phyloP scores from a whole-genome alignment of 2,113 vertebrate genomes.

The Crotalus helleri region DNA sequence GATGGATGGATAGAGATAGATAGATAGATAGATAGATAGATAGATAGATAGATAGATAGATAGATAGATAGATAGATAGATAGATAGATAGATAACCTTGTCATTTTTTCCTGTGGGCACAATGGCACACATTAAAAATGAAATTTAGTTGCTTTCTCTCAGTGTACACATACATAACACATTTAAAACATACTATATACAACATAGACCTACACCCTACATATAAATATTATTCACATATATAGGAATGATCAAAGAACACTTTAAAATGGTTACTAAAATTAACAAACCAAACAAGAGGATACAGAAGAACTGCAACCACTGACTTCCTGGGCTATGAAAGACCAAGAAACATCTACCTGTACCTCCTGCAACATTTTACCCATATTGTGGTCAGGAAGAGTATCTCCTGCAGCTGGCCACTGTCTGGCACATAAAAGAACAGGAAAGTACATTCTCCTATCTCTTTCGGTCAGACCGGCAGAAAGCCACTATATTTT shows the following conservation, averaged over 20 bases:
- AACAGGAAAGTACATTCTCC: background rate
- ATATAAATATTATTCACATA: background rate
- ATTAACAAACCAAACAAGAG: background rate
- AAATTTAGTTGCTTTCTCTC: too few relatives aligned
- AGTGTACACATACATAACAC: too few relatives aligned
- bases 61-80: too few relatives aligned
- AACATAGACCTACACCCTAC: too few relatives aligned
- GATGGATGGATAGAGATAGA: too few relatives aligned
- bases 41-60: too few relatives aligned
- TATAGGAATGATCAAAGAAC: background rate
- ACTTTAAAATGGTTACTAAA: background rate
- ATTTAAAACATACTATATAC: too few relatives aligned
- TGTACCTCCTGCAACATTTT: background rate
- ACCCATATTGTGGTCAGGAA: background rate
- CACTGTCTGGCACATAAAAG: background rate
- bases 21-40: too few relatives aligned
- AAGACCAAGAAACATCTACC: background rate
- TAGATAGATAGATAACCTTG: too few relatives aligned
- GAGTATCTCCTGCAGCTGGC: background rate
- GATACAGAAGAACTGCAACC: background rate
- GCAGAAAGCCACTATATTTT: background rate
- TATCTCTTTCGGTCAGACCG: background rate
- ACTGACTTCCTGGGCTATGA: background rate
- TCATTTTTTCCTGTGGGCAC: too few relatives aligned
- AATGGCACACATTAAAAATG: too few relatives aligned